Evolutionary conservation across 2,113 vertebrate genomes (phyloP).

Genomic region (Lepus timidus): DNA sequence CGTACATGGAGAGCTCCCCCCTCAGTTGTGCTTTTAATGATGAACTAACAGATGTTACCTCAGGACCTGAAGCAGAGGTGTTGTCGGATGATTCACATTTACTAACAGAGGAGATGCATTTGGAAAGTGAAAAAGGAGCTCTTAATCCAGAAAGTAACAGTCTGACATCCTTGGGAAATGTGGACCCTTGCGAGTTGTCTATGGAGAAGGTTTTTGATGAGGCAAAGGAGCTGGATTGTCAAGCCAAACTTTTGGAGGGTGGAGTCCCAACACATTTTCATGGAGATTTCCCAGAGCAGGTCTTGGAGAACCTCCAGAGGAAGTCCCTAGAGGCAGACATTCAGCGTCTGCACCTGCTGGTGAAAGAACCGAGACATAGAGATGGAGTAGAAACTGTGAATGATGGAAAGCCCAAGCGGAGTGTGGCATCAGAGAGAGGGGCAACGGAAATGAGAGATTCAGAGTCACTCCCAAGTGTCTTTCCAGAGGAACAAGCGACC

Average conservation of each 20-base stretch:
- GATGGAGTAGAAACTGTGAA: neutral
- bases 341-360: neutral
- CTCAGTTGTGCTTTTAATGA: constrained; percentile 44
- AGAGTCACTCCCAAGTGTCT: constrained; percentile 58
- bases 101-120: constrained; percentile 63
- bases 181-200: constrained; percentile 74
- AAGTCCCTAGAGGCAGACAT: neutral
- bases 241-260: neutral
- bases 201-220: constrained; percentile 75
- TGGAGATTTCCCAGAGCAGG: constrained; percentile 21
- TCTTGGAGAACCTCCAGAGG: neutral
- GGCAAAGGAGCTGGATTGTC: constrained; percentile 55
- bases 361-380: constrained; percentile 14
- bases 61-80: constrained; percentile 78
- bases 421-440: neutral
- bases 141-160: constrained; percentile 56
- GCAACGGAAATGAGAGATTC: constrained; percentile 72
- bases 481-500: constrained; percentile 64
- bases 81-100: constrained; percentile 83
- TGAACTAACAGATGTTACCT: constrained; percentile 63
- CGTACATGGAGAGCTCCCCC: neutral
- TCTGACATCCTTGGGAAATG: constrained; percentile 69
- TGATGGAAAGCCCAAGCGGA: neutral
- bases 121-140: constrained; percentile 66
- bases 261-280: constrained; percentile 46